Evolutionary conservation across 2,113 vertebrate species (phyloP).

Genomic region (Raja brachyura): DNA sequence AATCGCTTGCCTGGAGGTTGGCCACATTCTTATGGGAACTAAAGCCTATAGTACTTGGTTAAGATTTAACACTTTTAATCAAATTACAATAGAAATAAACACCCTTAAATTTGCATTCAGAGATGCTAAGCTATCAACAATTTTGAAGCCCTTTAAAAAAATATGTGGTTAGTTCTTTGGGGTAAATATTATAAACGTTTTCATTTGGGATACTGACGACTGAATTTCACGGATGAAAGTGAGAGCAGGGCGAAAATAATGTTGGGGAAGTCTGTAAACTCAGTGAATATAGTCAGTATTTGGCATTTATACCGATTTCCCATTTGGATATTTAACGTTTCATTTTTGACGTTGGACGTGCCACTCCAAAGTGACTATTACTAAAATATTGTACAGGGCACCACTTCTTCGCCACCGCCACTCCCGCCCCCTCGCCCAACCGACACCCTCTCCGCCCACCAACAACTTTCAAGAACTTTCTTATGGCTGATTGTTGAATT

Average conservation of each 20-base stretch:
- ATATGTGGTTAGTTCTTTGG: not conserved
- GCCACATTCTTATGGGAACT: not conserved
- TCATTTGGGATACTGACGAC: not conserved
- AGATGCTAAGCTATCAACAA: not conserved
- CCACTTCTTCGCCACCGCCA: not conserved
- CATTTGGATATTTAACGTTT: not conserved
- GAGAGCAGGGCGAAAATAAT: not conserved
- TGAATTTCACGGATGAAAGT: not conserved
- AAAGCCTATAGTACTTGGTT: not conserved
- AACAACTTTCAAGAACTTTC: not conserved
- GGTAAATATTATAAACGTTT: not conserved
- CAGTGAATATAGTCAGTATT: not conserved
- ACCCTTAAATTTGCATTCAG: not conserved
- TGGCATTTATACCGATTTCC: not conserved
- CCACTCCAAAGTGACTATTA: not conserved
- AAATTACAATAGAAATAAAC: not conserved
- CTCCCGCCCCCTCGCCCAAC: not conserved
- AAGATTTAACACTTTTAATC: not conserved
- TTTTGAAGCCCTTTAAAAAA: not conserved
- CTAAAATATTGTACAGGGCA: not conserved
- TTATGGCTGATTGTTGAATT: not conserved
- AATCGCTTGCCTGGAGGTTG: not conserved
- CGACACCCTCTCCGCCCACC: no score
- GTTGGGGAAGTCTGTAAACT: not conserved
- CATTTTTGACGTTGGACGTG: not conserved